Evolutionary conservation across 1,140 invertebrate genomes (phyloP).

Genomic region (Lepeophtheirus salmonis): DNA sequence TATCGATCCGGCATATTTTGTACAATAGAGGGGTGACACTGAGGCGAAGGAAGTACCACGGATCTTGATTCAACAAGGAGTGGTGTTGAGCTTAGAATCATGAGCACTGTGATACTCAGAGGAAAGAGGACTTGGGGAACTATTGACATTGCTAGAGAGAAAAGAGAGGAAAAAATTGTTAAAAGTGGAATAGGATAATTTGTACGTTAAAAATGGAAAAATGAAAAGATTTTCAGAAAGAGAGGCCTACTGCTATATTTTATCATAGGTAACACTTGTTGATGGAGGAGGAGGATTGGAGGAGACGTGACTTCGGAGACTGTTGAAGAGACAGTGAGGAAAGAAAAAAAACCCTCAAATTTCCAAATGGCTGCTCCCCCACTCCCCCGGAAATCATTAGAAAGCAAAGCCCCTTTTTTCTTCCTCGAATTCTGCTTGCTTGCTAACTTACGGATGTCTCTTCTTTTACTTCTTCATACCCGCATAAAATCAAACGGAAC

Average conservation of each 20-base stretch:
- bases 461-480: background rate
- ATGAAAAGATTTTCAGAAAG: background rate
- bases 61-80: background rate
- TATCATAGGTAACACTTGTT: no score
- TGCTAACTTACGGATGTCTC: no score
- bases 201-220: background rate
- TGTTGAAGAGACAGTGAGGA: background rate
- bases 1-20: constrained; percentile 34
- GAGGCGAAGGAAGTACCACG: constrained; percentile 2
- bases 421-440: no score
- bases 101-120: no score
- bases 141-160: background rate
- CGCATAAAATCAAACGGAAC: background rate
- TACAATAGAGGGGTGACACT: constrained; percentile 23
- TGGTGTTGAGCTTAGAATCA: no score
- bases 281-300: background rate
- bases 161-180: background rate
- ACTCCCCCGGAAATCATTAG: background rate
- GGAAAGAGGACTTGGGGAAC: no score
- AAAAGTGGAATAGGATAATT: background rate
- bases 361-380: no score
- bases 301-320: background rate
- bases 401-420: no score
- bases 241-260: no score
- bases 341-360: background rate